A percentile compares a stretch with the other conserved stretches of the same genome.
Conservation (phyloP, 2,888 invertebrate species). For the Rhodophaea formosa region DNA sequence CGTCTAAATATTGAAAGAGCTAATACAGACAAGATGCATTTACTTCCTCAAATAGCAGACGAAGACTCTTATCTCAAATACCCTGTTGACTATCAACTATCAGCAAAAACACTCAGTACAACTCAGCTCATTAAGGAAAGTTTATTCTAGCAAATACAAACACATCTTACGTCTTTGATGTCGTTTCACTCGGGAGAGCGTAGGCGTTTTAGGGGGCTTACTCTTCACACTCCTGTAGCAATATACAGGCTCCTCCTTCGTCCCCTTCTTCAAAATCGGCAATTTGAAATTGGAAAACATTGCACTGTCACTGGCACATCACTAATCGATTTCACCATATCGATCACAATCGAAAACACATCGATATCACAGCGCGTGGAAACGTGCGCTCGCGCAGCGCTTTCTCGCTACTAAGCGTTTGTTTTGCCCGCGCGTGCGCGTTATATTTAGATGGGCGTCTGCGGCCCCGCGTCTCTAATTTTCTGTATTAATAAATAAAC, state of each 20-base stretch:
- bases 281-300: slow-evolving; percentile 83
- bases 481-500: slow-evolving; percentile 64
- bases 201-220: slow-evolving; percentile 81
- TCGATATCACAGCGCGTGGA: slow-evolving; percentile 34
- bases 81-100: slow-evolving; percentile 11
- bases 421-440: slow-evolving; percentile 64
- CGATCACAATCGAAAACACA: slow-evolving; percentile 9
- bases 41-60: slow-evolving; percentile 4
- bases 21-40: neutral
- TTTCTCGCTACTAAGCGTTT: slow-evolving; percentile 66
- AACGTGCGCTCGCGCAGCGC: slow-evolving; percentile 58
- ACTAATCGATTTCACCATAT: slow-evolving; percentile 26
- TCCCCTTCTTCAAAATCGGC: slow-evolving; percentile 68
- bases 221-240: slow-evolving; percentile 73
- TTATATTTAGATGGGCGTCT: slow-evolving; percentile 70
- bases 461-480: slow-evolving; percentile 57
- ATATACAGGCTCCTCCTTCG: slow-evolving; percentile 75
- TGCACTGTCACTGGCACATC: slow-evolving; percentile 31
- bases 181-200: slow-evolving; percentile 71
- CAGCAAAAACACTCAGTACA: slow-evolving; percentile 30
- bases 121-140: slow-evolving; percentile 60
- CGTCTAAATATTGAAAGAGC: neutral
- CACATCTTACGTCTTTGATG: slow-evolving; percentile 74
- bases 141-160: slow-evolving; percentile 18
- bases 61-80: neutral